Percentiles rank a stretch among this genome's conserved stretches.
Evolutionary conservation across 1,140 invertebrate species (phyloP).

Genomic region (Berghia stephanieae): DNA sequence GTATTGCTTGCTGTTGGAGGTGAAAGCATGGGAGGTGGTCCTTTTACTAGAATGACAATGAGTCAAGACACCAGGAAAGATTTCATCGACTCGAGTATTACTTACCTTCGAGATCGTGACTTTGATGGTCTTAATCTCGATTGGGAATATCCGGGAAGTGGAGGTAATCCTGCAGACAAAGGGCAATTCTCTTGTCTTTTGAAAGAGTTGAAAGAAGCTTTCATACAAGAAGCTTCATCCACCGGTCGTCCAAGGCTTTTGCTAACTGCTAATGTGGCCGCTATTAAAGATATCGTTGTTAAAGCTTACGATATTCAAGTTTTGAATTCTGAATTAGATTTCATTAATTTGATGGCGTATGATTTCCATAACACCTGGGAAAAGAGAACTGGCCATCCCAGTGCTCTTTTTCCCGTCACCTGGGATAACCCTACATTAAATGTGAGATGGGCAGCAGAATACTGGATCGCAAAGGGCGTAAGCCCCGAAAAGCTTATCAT

Average conservation of each 20-base stretch:
- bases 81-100: constrained; percentile 71
- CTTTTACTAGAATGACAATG: constrained; percentile 66
- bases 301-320: constrained; percentile 89
- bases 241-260: constrained; percentile 82
- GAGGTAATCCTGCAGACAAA: constrained; percentile 89
- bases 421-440: background rate
- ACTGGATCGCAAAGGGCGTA: constrained; percentile 72
- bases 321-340: constrained; percentile 72
- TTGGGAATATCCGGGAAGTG: constrained; percentile 93
- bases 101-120: constrained; percentile 88
- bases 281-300: constrained; percentile 89
- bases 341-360: constrained; percentile 89
- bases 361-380: constrained; percentile 93
- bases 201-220: constrained; percentile 63
- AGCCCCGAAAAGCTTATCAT: constrained; percentile 95
- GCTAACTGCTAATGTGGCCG: constrained; percentile 92
- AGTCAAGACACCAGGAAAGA: constrained; percentile 39
- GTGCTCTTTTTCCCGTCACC: constrained; percentile 28
- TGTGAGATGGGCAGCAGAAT: constrained; percentile 38
- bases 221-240: constrained; percentile 70
- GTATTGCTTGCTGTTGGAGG: constrained; percentile 93
- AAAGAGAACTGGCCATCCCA: constrained; percentile 82
- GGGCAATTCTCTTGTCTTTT: constrained; percentile 90
- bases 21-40: constrained; percentile 92
- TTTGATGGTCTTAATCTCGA: constrained; percentile 97